Evolutionary conservation across 2,888 invertebrate species (phyloP), one percentile per base, ranked within the genome.

Genomic region (Hydraecia micacea): DNA sequence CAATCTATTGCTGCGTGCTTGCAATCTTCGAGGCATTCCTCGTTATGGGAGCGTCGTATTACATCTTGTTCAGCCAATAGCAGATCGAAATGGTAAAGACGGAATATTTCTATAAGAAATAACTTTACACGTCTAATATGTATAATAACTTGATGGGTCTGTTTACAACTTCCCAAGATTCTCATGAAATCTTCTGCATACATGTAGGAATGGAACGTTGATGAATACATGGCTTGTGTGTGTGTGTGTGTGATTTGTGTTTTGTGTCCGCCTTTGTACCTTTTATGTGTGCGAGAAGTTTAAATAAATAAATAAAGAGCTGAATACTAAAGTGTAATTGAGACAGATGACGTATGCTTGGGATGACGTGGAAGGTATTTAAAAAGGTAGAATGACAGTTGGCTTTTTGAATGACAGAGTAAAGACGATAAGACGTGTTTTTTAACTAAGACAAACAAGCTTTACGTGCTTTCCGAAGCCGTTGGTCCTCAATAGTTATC

Each of bases 21-120:
- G 81, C 79, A 84, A 84, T 85, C 73, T 82, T 72, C 73, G 79
- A 79, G 49, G 84, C 74, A 84, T 85, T 75, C 13, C 81, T 79
- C 73, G 73, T 72, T 68, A 76, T 66, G 62, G 65, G 62, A 63
- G 46, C 69, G 32, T 42, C 68, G 46, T 74, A 80, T 73, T 74
- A 75, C 63, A 70, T 71, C 63, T 71, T 73, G 58, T 73, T 73
- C 71, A 65, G 36, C 39, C 62, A 75, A 79, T 66, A 52, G 39
- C 13, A 67, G 60, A 74, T 72, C 49, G 39, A 71, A 75, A 69
- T 36, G 39, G 39, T 46, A 62, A 68, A 25, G n/a, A 36, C 13
- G 15, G 11, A 28, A 63, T 58, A 65, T 62, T 60, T 58, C 5
- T 79, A n/a, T 9, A 15, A 36, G 55, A 80, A 67, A 71, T 67